Evolutionary conservation across 2,888 invertebrate species (phyloP), one percentile per base, ranked within the genome.

Genomic region (Cremastinae sp.): DNA sequence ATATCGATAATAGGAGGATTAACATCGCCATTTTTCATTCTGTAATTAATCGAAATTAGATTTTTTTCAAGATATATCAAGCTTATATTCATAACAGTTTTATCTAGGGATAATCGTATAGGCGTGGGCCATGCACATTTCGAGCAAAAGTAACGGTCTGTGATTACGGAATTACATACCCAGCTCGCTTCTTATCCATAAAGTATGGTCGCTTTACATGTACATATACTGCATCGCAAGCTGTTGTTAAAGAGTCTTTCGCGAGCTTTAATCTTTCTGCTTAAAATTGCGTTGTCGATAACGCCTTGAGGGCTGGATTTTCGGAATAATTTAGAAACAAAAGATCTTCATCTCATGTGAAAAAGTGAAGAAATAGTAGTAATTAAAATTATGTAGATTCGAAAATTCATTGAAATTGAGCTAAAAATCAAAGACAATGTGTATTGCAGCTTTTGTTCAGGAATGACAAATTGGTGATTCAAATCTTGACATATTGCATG

Each of bases 91-190:
- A 22, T 47, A 71, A 71, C 38, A 28, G 59, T 54, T 71, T 66
- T 65, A 65, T 75, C 66, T 54, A 54, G 54, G 38, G 41, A 61
- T 66, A 71, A 66, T 75, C 61, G 41, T 59, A 71, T 43, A 62
- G n/a, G 18, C 38, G 47, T 16, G 49, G 45, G 16, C 9, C 10
- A 38, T 41, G 58, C 47, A 49, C 49, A 22, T 49, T 68, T 20
- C 53, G 43, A 59, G 59, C 28, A 28, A 28, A 36, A 71, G 59
- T 65, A 62, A 59, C 38, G 61, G 59, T 66, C 49, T 7, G 53
- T 54, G 54, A 71, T 75, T 71, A 66, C 38, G 58, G 28, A 75
- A 70, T 70, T 70, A 70, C 71, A 58, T 41, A 51, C 20, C 68
- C 49, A 38, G 47, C 38, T 38, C 71, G n/a, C n/a, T n/a, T n/a